Base-by-base conservation (phyloP, 2,797 vertebrate species). In the Sphenopsis melanotis region DNA sequence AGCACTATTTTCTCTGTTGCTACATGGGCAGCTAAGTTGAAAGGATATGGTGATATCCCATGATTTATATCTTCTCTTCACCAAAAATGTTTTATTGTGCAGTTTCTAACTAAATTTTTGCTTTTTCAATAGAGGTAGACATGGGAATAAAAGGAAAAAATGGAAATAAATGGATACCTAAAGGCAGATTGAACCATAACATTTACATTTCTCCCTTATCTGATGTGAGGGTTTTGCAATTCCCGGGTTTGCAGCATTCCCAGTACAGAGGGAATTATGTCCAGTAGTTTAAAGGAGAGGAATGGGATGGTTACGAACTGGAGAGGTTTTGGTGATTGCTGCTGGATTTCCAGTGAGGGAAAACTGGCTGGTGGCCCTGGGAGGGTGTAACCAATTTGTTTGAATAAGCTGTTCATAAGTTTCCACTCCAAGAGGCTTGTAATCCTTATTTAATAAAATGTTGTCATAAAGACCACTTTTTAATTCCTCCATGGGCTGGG, bases 381-480 rank as follows among this genome's bases (percentile, higher is more conserved):
- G 41, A 94, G 79, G 74, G 85, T 23, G 52, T 90, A 90, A 89
- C 83, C 75, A 85, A 80, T 90, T 95, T 93, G 88, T 87, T 87
- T 96, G 95, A 94, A 89, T 90, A 95, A 93, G 65, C 88, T 90
- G 87, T 89, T 96, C 78, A 11, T 83, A 90, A 92, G 36, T 87
- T 96, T 94, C 90, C 60, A 78, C 86, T 92, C 78, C 46, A 63
- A 91, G 63, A 90, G 60, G 47, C 52, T 83, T 85, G 77, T 87
- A 95, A 96, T 90, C 68, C 89, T 90, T 87, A 74, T 94, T 94
- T 89, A 96, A 95, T 89, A 83, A 85, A 96, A 94, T 79, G 74
- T 87, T 94, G 64, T 95, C 82, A 75, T 92, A 96, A 96, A 91
- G 79, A 87, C 76, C 75, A 83, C 60, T 95, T 89, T 82, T 95